These are phyloP conservation scores for Machimus rusticus DNA, from an alignment of 2,888 invertebrate species.

Conservation along the genomic window DNA sequence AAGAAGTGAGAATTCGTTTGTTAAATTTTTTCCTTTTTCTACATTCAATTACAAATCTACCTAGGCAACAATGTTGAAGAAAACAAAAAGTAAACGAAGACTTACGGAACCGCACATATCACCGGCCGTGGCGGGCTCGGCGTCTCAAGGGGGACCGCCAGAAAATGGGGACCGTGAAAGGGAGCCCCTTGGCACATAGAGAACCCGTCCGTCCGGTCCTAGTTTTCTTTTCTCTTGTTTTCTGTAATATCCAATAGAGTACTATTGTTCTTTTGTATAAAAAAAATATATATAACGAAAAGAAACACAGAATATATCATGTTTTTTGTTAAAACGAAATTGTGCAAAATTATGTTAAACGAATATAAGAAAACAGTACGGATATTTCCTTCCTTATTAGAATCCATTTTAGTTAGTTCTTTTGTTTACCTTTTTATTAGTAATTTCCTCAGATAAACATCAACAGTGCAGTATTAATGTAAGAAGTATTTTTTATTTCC, in stretches of 20 bases:
- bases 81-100: conserved; percentile 97
- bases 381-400: conserved; percentile 26
- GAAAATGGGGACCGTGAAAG: conserved; percentile 67
- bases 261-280: conserved; percentile 30
- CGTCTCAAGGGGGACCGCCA: conserved; percentile 60
- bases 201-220: conserved; percentile 62
- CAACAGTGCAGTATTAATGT: not conserved
- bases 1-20: conserved; percentile 30
- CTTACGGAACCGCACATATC: conserved; percentile 83
- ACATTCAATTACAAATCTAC: conserved; percentile 48
- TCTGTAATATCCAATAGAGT: conserved; percentile 53
- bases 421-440: not conserved
- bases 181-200: conserved; percentile 60
- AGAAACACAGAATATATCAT: conserved; percentile 20
- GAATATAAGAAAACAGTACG: conserved; percentile 8
- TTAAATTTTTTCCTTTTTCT: conserved; percentile 47
- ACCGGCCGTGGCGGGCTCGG: conserved; percentile 58
- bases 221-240: conserved; percentile 64
- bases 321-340: conserved; percentile 10
- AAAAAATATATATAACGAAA: conserved; percentile 2
- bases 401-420: conserved; percentile 7
- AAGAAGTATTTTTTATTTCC: conserved; percentile 9
- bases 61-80: conserved; percentile 99
- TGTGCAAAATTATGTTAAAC: conserved; percentile 19
- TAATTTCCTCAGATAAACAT: not conserved